Conservation (phyloP, 2,113 vertebrate species). For the Gopherus flavomarginatus region DNA sequence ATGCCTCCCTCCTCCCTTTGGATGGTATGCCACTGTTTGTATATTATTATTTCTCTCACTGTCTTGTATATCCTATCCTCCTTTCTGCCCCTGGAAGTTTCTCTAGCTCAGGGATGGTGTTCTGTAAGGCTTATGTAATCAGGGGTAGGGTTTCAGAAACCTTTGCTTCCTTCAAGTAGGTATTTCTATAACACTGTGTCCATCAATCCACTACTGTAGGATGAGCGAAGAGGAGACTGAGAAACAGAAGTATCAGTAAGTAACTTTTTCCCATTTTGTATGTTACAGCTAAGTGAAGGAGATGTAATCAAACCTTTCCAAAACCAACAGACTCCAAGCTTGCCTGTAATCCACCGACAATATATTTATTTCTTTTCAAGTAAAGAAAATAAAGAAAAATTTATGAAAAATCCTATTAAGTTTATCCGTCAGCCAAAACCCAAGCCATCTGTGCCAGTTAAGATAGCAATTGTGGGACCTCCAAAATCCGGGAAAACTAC, state of each 20-base stretch:
- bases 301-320: conserved; percentile 85
- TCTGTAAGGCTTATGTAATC: not conserved
- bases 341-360: conserved; percentile 88
- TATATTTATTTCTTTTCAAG: conserved; percentile 93
- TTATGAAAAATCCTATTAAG: conserved; percentile 92
- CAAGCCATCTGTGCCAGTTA: conserved; percentile 82
- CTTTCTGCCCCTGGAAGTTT: not conserved
- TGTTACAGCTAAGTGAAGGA: conserved; percentile 84
- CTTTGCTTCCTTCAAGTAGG: not conserved
- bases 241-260: conserved; percentile 10
- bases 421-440: conserved; percentile 90
- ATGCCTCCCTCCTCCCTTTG: not conserved
- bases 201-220: not conserved
- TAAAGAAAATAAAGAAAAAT: conserved; percentile 87
- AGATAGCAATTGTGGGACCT: conserved; percentile 88
- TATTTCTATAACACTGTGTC: not conserved
- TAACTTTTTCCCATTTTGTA: conserved; percentile 18
- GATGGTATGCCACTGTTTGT: not conserved
- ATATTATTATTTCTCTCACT: not conserved
- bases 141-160: not conserved
- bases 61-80: not conserved
- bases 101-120: not conserved
- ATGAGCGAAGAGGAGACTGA: not conserved
- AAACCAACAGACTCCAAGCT: conserved; percentile 71
- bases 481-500: conserved; percentile 96